Conservation (phyloP, 2,113 vertebrate genomes). For the Gavialis gangeticus region DNA sequence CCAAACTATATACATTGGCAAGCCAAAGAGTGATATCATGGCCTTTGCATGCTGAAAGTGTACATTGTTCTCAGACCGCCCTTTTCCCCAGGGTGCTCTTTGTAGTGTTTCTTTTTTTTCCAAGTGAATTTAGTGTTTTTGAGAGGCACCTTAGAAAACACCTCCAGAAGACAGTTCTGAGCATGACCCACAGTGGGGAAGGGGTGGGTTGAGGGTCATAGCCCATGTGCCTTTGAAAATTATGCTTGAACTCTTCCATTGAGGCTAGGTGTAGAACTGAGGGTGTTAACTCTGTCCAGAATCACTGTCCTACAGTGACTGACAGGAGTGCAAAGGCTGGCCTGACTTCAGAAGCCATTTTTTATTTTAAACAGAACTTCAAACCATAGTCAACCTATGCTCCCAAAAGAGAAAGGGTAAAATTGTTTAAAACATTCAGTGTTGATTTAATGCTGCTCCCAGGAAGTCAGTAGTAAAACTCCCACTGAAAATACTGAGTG, state of each 20-base stretch:
- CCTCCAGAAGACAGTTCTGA: not conserved
- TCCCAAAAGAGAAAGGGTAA: not conserved
- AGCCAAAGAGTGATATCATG: slow-evolving; percentile 53
- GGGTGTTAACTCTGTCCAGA: not conserved
- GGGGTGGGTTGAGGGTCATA: not conserved
- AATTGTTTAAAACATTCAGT: not conserved
- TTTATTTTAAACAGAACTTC: not conserved
- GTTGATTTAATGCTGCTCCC: not conserved
- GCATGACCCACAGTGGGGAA: not conserved
- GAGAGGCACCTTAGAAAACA: not conserved
- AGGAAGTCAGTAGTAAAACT: not conserved
- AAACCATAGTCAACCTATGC: not conserved
- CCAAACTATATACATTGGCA: not conserved
- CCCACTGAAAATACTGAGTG: not conserved
- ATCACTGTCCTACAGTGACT: not conserved
- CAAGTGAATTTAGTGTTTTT: not conserved
- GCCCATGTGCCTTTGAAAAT: not conserved
- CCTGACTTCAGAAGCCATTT: not conserved
- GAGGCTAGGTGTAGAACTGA: not conserved
- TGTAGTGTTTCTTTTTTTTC: not conserved
- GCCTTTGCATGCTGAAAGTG: slow-evolving; percentile 62
- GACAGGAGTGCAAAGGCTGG: not conserved
- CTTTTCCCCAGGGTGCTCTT: slow-evolving; percentile 24
- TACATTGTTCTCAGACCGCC: slow-evolving; percentile 37
- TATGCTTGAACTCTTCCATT: not conserved